These are phyloP conservation scores for Xylophagus ater DNA, from an alignment of 2,888 invertebrate genomes.

Conservation along the genomic window DNA sequence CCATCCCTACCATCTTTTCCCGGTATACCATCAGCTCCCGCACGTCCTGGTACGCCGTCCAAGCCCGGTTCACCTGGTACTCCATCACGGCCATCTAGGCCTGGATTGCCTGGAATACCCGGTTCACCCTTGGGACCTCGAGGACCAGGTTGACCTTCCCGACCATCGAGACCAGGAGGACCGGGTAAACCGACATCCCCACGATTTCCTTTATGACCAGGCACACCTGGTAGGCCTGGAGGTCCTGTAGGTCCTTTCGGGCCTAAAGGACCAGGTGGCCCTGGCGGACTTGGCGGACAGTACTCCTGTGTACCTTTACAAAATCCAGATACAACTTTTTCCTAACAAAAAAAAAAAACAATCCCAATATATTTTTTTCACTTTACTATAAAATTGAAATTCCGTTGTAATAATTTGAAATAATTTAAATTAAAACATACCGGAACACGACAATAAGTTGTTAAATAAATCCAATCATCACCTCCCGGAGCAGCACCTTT, in stretches of 20 bases:
- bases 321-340: constrained; percentile 71
- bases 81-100: constrained; percentile 78
- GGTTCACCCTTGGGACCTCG: constrained; percentile 36
- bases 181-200: constrained; percentile 55
- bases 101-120: constrained; percentile 60
- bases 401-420: neutral
- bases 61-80: constrained; percentile 84
- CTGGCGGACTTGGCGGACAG: constrained; percentile 59
- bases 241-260: constrained; percentile 48
- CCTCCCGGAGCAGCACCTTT: constrained; percentile 60
- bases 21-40: constrained; percentile 71
- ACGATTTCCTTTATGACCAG: constrained; percentile 59
- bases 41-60: constrained; percentile 75
- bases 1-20: constrained; percentile 53
- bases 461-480: constrained; percentile 77
- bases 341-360: constrained; percentile 44
- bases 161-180: constrained; percentile 47
- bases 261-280: constrained; percentile 49
- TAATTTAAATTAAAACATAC: constrained; percentile 41
- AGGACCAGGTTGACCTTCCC: constrained; percentile 29
- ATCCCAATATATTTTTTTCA: no score
- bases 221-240: constrained; percentile 45
- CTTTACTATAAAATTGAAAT: neutral
- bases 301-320: constrained; percentile 74
- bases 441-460: constrained; percentile 76